These are phyloP conservation scores for Archivesica marissinica DNA, from an alignment of 1,140 invertebrate species.

Conservation along the genomic window DNA sequence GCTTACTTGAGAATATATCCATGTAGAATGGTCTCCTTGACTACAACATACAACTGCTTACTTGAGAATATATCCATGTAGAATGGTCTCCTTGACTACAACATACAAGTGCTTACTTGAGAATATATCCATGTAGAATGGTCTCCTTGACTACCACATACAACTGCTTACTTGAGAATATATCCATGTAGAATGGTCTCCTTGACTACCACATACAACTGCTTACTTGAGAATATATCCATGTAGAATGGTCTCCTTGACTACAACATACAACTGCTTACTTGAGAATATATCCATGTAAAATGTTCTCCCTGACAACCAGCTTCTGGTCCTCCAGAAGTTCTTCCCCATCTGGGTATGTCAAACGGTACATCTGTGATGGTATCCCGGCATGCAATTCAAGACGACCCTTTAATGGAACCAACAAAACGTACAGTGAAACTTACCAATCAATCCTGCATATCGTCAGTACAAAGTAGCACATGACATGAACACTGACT, in stretches of 20 bases:
- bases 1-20: too few species aligned
- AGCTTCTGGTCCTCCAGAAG: slow-evolving; percentile 68
- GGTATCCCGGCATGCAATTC: slow-evolving; percentile 74
- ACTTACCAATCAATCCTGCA: not conserved
- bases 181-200: slow-evolving; percentile 70
- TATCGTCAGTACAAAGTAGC: too few species aligned
- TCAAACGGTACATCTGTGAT: slow-evolving; percentile 71
- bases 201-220: too few species aligned
- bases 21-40: too few species aligned
- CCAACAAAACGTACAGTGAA: not conserved
- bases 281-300: slow-evolving; percentile 68
- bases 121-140: slow-evolving; percentile 68
- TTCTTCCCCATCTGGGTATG: slow-evolving; percentile 68
- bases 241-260: slow-evolving; percentile 67
- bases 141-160: slow-evolving; percentile 70
- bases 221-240: slow-evolving; percentile 68
- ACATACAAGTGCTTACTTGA: too few species aligned
- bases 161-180: slow-evolving; percentile 64
- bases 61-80: too few species aligned
- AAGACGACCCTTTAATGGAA: slow-evolving; percentile 64
- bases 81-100: too few species aligned
- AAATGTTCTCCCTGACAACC: slow-evolving; percentile 66
- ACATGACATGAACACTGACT: too few species aligned
- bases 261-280: too few species aligned
- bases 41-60: too few species aligned